These are phyloP conservation scores for Pelosia muscerda DNA, from an alignment of 2,888 invertebrate species.

Conservation along the genomic window DNA sequence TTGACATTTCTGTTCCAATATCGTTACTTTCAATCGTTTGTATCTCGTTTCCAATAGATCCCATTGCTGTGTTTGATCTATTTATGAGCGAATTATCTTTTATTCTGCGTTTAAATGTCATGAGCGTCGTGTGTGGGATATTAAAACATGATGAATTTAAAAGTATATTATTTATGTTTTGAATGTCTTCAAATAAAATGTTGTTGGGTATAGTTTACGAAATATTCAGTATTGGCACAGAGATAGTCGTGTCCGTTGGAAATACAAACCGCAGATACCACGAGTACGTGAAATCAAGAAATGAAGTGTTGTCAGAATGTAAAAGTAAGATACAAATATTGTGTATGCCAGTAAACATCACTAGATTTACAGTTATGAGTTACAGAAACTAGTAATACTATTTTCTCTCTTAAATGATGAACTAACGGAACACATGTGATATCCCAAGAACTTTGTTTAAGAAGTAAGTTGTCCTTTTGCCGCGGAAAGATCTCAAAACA, in stretches of 20 bases:
- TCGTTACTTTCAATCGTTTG: constrained; percentile 44
- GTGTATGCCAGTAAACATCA: too few species aligned
- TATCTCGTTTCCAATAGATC: constrained; percentile 29
- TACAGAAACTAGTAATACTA: too few species aligned
- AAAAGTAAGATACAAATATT: too few species aligned
- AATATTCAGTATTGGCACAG: too few species aligned
- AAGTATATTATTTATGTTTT: too few species aligned
- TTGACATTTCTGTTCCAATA: constrained; percentile 47
- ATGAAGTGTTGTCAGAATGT: too few species aligned
- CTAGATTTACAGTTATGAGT: too few species aligned
- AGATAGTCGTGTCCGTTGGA: too few species aligned
- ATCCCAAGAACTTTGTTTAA: not conserved
- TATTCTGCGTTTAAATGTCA: not conserved
- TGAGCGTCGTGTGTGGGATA: not conserved
- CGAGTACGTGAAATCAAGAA: too few species aligned
- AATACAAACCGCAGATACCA: too few species aligned
- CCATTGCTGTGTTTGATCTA: constrained; percentile 34
- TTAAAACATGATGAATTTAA: not conserved
- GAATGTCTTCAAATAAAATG: not conserved
- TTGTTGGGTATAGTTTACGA: too few species aligned
- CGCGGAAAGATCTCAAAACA: not conserved
- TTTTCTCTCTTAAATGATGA: too few species aligned
- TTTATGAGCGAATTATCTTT: constrained; percentile 27
- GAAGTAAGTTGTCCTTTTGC: not conserved
- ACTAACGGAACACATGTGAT: not conserved